phyloP scores from a whole-genome alignment of 1,140 invertebrate genomes.

The Drosophila rhopaloa region DNA sequence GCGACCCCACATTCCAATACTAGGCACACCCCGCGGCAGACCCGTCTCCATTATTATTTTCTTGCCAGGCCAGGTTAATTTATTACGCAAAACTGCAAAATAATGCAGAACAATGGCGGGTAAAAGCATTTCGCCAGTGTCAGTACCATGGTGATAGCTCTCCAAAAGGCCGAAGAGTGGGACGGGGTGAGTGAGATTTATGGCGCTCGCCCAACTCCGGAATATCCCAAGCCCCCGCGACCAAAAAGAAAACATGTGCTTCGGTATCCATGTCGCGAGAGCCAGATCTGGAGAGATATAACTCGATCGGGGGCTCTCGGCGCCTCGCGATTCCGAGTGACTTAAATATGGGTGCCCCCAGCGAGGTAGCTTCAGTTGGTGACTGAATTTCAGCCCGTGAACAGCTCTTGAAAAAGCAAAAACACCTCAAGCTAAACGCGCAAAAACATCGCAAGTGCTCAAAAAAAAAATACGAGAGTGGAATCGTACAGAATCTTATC shows the following conservation, averaged over 20 bases:
- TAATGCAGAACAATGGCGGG: conserved; percentile 72
- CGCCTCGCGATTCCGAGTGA: conserved; percentile 3
- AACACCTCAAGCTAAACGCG: conserved; percentile 22
- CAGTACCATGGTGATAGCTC: conserved; percentile 9
- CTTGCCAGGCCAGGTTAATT: conserved; percentile 34
- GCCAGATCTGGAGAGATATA: background rate
- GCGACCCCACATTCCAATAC: conserved; percentile 35
- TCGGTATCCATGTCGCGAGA: conserved; percentile 5
- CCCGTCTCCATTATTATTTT: conserved; percentile 9
- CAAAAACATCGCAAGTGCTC: conserved; percentile 29
- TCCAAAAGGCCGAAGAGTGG: conserved; percentile 27
- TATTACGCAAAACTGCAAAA: conserved; percentile 66
- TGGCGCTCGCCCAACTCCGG: conserved; percentile 56
- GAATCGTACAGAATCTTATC: conserved; percentile 18
- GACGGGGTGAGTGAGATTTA: conserved; percentile 53
- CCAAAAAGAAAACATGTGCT: conserved; percentile 74
- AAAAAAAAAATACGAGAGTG: conserved; percentile 29
- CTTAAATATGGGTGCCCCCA: conserved; percentile 70
- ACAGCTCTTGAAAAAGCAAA: conserved; percentile 38
- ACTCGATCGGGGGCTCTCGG: conserved; percentile 14
- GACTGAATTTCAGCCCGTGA: conserved; percentile 54
- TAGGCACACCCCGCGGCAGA: conserved; percentile 18
- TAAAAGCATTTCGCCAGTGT: conserved; percentile 68
- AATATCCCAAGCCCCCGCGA: conserved; percentile 63
- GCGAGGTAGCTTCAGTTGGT: conserved; percentile 62